Base-by-base conservation (phyloP, 2,888 invertebrate species). In the Carpatolechia fugitivella region DNA sequence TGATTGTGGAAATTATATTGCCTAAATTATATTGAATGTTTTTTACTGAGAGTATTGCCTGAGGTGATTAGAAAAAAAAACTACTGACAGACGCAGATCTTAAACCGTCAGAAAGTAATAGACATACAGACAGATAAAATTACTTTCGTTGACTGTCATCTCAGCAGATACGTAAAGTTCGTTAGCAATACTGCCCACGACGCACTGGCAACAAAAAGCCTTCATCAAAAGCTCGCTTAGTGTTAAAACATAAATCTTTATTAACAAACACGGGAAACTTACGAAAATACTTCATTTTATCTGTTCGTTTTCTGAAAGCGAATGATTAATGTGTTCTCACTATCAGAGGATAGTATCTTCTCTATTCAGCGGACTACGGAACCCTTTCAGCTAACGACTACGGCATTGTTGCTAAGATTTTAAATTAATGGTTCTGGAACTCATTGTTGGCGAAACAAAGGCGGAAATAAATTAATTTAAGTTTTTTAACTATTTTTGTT, bases 391-490 rank as follows among this genome's bases (percentile, higher is more conserved):
- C 62, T 61, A 59, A 61, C 55, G 56, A 59, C 52, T 56, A 60
- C 56, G 70, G 59, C 56, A 59, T 59, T 71, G 76, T 78, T 78
- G 74, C 74, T 71, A 72, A 76, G 76, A 78, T 78, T 78, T 77
- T 65, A 74, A 78, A 78, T 78, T 78, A 78, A 78, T 78, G 78
- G 74, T 72, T 70, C 65, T 55, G 54, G 58, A 64, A 56, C 66
- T 65, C 68, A 68, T 76, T 78, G 76, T 76, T 64, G 20, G 49
- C 44, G 60, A 65, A 66, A 76, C 75, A 75, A 74, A 73, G 63
- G 59, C 24, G 56, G 40, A 60, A 65, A 66, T 69, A 62, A 69
- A 76, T 76, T 74, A 70, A 68, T 69, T 63, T 63, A 56, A 63
- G 61, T 62, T 64, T 65, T 50, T 41, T 49, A 48, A 48, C 46